Conservation (phyloP, 2,797 vertebrate genomes). For the Malurus leucopterus region DNA sequence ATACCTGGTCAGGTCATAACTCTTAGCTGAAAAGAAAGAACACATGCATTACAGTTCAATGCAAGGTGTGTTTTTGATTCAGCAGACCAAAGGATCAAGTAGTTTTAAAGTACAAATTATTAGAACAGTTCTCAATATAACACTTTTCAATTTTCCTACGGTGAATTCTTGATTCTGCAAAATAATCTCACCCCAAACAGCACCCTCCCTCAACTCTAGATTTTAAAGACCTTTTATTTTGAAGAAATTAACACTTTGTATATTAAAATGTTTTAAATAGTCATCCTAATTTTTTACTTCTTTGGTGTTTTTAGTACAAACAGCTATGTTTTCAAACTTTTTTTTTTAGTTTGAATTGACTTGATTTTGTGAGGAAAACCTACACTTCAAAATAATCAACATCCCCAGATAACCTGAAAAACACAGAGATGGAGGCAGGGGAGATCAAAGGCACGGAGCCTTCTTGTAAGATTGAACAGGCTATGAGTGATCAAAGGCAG, state of each 20-base stretch:
- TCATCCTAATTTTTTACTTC: not conserved
- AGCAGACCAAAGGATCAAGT: not conserved
- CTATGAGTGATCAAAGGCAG: slow-evolving; percentile 50
- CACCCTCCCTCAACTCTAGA: not conserved
- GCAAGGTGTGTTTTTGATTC: not conserved
- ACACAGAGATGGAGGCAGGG: not conserved
- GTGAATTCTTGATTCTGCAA: not conserved
- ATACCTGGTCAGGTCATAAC: not conserved
- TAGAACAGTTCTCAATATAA: not conserved
- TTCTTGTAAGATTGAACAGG: slow-evolving; percentile 38
- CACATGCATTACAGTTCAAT: not conserved
- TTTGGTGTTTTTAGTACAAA: not conserved
- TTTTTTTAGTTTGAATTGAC: not conserved
- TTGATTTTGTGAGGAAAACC: not conserved
- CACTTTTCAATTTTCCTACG: not conserved
- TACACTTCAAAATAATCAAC: not conserved
- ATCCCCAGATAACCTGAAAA: not conserved
- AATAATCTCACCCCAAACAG: not conserved
- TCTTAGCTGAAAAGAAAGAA: not conserved
- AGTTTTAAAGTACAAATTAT: not conserved
- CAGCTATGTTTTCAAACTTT: not conserved
- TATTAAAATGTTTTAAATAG: not conserved
- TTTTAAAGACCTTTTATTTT: not conserved
- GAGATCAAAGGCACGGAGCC: slow-evolving; percentile 33
- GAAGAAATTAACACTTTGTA: not conserved